Base-by-base conservation (phyloP, 2,113 vertebrate species). In the Gobius niger region DNA sequence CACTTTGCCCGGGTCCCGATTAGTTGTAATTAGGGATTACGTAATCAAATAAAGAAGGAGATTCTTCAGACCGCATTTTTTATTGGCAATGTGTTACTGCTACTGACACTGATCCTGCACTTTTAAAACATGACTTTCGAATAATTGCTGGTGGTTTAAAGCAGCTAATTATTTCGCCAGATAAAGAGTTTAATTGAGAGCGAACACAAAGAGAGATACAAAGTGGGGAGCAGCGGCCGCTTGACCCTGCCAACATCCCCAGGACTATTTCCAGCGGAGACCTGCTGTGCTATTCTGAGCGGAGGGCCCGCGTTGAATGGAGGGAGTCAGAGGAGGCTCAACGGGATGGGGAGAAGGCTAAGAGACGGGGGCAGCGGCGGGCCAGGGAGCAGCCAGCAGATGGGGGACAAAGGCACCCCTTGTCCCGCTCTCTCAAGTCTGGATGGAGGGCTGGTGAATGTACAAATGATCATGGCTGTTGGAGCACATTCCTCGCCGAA, bases 331-430 rank as follows among this genome's bases (percentile, higher is more conserved):
- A 82, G 74, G 78, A 83, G 86, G 70, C 74, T 74, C 77, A 68
- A 84, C 77, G 82, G 82, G 84, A 87, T 85, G 84, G 68, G 78
- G 84, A 78, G 82, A 75, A 80, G 85, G 73, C 78, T 78, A 82
- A 85, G 81, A 86, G 73, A 34, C 82, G 81, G 86, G 86, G 82
- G 81, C 74, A 84, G 78, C 72, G 85, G 77, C 63, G 76, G 82
- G 78, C 70, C 82, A 87, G 86, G 84, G 84, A 82, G 85, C 80
- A 83, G 84, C 86, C 83, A 46, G 78, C 78, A 81, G 73, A 89
- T 82, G 84, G 72, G 18, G 42, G 89, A 98, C 95, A 98, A 97
- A 95, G 93, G 85, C 87, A 51, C 68, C 85, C 85, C 92, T 96
- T 96, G 93, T 97, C 90, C 87, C 88, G 67, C 90, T 89, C 92